These are phyloP conservation scores for Macroglossus sobrinus DNA, from an alignment of 2,113 vertebrate genomes.

Conservation along the genomic window DNA sequence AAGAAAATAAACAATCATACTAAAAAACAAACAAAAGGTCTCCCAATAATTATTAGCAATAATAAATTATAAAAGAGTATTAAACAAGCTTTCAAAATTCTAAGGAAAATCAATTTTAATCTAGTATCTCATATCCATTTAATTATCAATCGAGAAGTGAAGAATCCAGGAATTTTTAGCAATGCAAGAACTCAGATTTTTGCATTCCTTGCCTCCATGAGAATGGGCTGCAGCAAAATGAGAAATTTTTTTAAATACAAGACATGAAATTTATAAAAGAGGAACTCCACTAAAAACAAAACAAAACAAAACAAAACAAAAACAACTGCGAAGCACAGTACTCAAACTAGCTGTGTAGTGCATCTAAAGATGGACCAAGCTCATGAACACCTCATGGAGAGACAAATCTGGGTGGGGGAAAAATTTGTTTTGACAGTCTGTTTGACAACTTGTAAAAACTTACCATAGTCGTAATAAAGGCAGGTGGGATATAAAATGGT, in stretches of 20 bases:
- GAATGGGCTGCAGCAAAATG: background rate
- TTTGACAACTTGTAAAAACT: background rate
- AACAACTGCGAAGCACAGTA: background rate
- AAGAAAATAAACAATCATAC: background rate
- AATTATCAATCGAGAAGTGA: background rate
- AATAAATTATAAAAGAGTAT: background rate
- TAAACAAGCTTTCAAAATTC: background rate
- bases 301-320: no score
- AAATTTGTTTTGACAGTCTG: background rate
- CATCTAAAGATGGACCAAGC: background rate
- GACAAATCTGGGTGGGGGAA: background rate
- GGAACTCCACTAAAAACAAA: background rate
- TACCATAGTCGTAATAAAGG: background rate
- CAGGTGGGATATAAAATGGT: background rate
- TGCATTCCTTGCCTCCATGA: background rate
- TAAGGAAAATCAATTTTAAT: background rate
- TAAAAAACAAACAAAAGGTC: background rate
- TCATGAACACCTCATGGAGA: background rate
- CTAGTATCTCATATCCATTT: background rate
- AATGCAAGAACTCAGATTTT: background rate
- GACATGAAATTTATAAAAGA: background rate
- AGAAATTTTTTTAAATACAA: background rate
- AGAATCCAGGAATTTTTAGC: background rate
- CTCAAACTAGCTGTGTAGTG: no score
- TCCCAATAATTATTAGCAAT: background rate